Conservation (phyloP, 2,888 invertebrate genomes). For the Amiota communis region DNA sequence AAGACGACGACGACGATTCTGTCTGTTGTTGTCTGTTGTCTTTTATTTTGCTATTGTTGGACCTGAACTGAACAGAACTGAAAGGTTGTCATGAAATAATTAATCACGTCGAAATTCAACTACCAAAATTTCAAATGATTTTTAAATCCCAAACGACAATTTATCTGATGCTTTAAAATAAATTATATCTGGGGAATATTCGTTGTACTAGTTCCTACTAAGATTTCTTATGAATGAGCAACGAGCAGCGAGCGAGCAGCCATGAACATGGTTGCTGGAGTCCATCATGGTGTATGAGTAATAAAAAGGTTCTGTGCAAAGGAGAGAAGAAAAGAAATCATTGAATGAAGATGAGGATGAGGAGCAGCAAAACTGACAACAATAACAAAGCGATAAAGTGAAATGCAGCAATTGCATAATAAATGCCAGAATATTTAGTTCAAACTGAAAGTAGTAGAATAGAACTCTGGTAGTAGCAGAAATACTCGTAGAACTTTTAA, state of each 20-base stretch:
- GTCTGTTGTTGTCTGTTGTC: no score
- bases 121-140: slow-evolving; percentile 44
- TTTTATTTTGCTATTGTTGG: no score
- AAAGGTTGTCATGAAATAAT: background rate
- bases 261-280: background rate
- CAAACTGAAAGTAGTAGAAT: no score
- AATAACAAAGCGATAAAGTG: no score
- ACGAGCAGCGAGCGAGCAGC: slow-evolving; percentile 6
- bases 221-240: slow-evolving; percentile 3
- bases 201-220: background rate
- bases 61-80: background rate
- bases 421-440: slow-evolving; percentile 51
- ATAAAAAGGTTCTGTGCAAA: slow-evolving; percentile 28
- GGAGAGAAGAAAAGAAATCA: slow-evolving; percentile 41
- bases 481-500: no score
- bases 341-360: background rate
- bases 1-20: no score
- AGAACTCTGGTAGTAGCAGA: no score
- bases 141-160: slow-evolving; percentile 56
- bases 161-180: slow-evolving; percentile 50
- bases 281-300: no score
- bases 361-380: slow-evolving; percentile 23
- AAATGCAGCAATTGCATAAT: slow-evolving; percentile 56
- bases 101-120: slow-evolving; percentile 34
- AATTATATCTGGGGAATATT: slow-evolving; percentile 43